phyloP scores from a whole-genome alignment of 2,113 vertebrate genomes.

The Pachycephala philippinensis region DNA sequence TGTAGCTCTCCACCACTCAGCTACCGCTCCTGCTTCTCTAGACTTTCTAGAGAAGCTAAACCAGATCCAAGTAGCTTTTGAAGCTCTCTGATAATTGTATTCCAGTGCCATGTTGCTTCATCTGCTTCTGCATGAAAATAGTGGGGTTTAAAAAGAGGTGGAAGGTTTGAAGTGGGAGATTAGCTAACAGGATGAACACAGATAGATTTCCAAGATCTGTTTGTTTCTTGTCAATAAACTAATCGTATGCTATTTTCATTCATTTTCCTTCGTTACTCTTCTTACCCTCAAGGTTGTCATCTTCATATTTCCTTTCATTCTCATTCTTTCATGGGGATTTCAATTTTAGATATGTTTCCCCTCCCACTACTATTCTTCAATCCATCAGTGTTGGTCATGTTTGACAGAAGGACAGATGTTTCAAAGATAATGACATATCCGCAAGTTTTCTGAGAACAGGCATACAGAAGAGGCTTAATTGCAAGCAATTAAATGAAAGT shows the following conservation, averaged over 20 bases:
- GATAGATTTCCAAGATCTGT: not conserved
- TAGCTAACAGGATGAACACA: not conserved
- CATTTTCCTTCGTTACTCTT: not conserved
- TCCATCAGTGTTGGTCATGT: constrained; percentile 3
- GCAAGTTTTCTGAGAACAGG: constrained; percentile 15
- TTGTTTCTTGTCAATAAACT: not conserved
- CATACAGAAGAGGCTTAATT: constrained; percentile 38
- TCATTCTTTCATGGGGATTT: not conserved
- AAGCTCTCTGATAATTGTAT: not conserved
- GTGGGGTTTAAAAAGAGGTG: not conserved
- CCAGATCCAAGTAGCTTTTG: not conserved
- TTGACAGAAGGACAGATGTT: constrained; percentile 43
- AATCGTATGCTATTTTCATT: not conserved
- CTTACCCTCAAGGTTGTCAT: not conserved
- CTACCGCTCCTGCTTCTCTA: not conserved
- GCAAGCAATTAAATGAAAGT: constrained; percentile 39
- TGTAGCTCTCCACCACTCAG: not conserved
- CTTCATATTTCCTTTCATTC: not conserved
- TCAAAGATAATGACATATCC: constrained; percentile 5
- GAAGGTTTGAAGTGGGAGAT: not conserved
- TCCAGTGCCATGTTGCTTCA: not conserved
- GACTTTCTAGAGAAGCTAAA: not conserved
- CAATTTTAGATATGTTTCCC: not conserved
- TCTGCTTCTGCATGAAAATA: not conserved
- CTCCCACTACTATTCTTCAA: not conserved